Evolutionary conservation across 2,888 invertebrate genomes (phyloP), one percentile per base, ranked within the genome.

Genomic region (Nymphalis c-album): DNA sequence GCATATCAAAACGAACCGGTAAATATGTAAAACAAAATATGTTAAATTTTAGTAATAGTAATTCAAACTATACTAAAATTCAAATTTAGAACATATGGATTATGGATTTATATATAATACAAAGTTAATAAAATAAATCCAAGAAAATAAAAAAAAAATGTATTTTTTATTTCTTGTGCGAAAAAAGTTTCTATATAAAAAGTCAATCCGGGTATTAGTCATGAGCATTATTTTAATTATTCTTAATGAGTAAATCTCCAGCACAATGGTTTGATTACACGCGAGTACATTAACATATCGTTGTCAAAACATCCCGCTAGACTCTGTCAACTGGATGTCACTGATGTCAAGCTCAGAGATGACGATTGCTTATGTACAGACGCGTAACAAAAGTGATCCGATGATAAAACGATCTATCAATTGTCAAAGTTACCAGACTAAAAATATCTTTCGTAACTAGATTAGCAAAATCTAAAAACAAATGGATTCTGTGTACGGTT

Each of bases 181-280:
- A 48, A 48, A n/a, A 48, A 31, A 48, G 18, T 7, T 17, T 6
- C 7, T 7, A 48, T 48, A 48, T 48, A 26, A 26, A 26, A 53
- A 53, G 16, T 22, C 16, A 17, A 53, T 53, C 53, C 26, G 7
- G 50, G 48, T 57, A 46, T 67, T 51, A 63, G 50, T 53, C 17
- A 45, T 59, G 31, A 45, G 62, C 45, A 62, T 50, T 51, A 18
- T 48, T 67, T 62, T 67, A 50, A 69, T 64, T 35, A 53, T 62
- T 67, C 67, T 71, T 87, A 87, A 89, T 88, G 83, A 86, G 82
- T 85, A 85, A 85, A 85, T 75, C 74, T 57, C 67, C 75, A 82
- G 78, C 73, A 89, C 87, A 89, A 88, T 85, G 78, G 80, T 81
- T 84, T 90, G 88, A 90, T 90, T 90, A 88, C 83, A 75, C 40